Evolutionary conservation across 2,888 invertebrate species (phyloP).

Genomic region (Cheilosia vulpina): DNA sequence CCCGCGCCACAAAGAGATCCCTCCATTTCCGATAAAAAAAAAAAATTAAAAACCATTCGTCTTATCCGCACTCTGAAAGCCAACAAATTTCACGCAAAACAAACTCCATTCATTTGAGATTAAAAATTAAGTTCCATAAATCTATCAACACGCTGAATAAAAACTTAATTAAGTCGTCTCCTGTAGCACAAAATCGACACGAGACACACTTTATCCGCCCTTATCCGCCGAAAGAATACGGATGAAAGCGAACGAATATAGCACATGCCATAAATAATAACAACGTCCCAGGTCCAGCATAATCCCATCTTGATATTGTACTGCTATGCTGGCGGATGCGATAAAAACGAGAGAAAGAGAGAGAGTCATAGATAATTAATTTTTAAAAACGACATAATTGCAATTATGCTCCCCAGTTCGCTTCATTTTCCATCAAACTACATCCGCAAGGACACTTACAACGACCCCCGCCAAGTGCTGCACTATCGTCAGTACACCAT

Average conservation of each 20-base stretch:
- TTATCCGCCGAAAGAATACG: conserved; percentile 4
- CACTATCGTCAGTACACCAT: conserved; percentile 47
- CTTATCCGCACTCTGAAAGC: background rate
- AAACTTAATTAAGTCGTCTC: conserved; percentile 49
- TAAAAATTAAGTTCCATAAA: conserved; percentile 20
- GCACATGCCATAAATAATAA: conserved; percentile 59
- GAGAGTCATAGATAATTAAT: conserved; percentile 69
- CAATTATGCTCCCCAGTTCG: conserved; percentile 65
- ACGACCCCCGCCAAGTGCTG: conserved; percentile 15
- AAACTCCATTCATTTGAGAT: conserved; percentile 8
- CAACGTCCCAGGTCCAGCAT: conserved; percentile 31
- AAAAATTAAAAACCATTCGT: conserved; percentile 1
- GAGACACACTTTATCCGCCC: conserved; percentile 23
- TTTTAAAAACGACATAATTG: conserved; percentile 72
- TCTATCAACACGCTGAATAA: conserved; percentile 25
- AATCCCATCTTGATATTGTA: conserved; percentile 48
- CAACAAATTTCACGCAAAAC: background rate
- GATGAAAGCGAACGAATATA: conserved; percentile 14
- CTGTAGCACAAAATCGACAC: conserved; percentile 6
- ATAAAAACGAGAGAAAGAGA: conserved; percentile 26
- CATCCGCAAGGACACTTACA: conserved; percentile 45
- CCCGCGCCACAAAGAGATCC: too few relatives aligned
- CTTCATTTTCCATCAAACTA: conserved; percentile 64
- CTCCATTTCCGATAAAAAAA: too few relatives aligned
- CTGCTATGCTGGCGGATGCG: conserved; percentile 29